Conservation (phyloP, 1,140 invertebrate genomes). For the Drosophila repleta region DNA sequence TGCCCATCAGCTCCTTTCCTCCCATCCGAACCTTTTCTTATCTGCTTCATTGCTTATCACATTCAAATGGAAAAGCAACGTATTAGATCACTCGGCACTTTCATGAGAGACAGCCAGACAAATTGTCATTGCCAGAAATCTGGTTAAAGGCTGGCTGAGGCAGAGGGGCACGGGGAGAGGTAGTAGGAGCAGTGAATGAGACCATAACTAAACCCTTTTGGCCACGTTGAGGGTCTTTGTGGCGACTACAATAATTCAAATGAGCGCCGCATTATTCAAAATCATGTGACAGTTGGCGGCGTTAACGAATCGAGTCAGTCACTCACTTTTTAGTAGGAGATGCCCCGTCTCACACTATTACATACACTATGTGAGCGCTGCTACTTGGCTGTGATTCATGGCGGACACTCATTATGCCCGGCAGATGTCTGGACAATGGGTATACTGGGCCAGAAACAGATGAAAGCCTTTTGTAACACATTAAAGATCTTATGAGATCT, state of each 20-base stretch:
- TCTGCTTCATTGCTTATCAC: constrained; percentile 25
- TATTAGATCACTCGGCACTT: constrained; percentile 25
- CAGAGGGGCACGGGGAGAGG: not conserved
- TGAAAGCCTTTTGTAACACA: no score
- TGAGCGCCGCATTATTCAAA: constrained; percentile 74
- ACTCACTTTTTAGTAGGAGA: not conserved
- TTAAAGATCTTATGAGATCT: no score
- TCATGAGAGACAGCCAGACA: constrained; percentile 20
- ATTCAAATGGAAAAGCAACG: constrained; percentile 2
- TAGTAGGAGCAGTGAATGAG: not conserved
- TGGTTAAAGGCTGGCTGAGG: constrained; percentile 16
- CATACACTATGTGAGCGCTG: not conserved
- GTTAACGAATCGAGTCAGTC: constrained; percentile 63
- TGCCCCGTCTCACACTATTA: not conserved
- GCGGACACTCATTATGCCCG: constrained; percentile 41
- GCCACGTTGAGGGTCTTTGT: constrained; percentile 36
- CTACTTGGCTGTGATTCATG: constrained; percentile 72
- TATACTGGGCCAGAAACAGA: no score
- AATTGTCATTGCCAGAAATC: constrained; percentile 41
- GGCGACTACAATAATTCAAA: constrained; percentile 78
- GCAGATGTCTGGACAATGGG: no score
- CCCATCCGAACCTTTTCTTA: constrained; percentile 3
- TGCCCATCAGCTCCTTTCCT: not conserved
- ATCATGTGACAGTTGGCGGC: constrained; percentile 60
- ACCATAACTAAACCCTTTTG: constrained; percentile 39